Evolutionary conservation across 2,797 vertebrate species (phyloP), one percentile per base, ranked within the genome.

Genomic region (Erethizon dorsatum): DNA sequence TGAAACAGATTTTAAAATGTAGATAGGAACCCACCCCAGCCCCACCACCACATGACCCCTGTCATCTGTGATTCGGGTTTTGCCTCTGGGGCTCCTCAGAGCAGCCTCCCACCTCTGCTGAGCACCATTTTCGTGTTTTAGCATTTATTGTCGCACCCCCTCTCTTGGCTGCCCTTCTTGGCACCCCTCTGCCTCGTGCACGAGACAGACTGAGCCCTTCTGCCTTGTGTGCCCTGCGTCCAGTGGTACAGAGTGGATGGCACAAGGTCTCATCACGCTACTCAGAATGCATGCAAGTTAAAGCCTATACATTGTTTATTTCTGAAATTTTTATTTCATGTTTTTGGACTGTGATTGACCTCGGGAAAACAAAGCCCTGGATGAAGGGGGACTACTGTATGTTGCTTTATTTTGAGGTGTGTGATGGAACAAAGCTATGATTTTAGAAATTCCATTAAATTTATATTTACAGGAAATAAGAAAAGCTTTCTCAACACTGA

Each of bases 11-110:
- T 45, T n/a, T 52, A 57, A 45, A 79, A n/a, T 37, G 15, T 22
- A 24, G 6, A 12, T 2, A 4, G 50, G 37, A 41, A 69, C 11
- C 3, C 31, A 10, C 15, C 15, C 78, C 1, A 0, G 0, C 2
- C 4, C 20, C 41, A 5, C 33, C 47, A 0, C 0, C 10, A 45
- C 14, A 14, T 2, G 24, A 26, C 18, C 2, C 0, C 47, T 15
- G 10, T 80, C n/a, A 6, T 14, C n/a, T 18, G 6, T 22, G 24
- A 14, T 28, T 85, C 18, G 5, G 22, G 33, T 11, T 79, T 84
- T 85, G 4, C 9, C 71, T 33, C 37, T 15, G 1, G 0, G 0
- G 5, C 37, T 61, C 6, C 41, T 69, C 20, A 12, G 61, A 28
- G 3, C 10, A n/a, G 1, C 1, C 56, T 2, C 18, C 14, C 5